Percentiles rank a stretch among this genome's conserved stretches.
Conservation (phyloP, 2,113 vertebrate genomes). For the Eclectus roratus region DNA sequence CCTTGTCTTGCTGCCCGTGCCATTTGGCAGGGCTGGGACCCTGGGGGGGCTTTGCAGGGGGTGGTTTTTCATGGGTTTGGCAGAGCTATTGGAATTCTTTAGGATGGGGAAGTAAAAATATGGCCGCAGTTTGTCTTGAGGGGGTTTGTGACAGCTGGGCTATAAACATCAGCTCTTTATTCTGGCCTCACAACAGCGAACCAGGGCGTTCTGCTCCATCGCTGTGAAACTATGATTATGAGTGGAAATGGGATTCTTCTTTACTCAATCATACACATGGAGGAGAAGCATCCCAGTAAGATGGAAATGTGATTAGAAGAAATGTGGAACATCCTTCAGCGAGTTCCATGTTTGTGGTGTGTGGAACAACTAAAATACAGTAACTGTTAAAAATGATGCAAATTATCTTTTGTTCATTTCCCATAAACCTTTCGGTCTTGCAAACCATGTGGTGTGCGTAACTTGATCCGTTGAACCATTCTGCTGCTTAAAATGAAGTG, state of each 20-base stretch:
- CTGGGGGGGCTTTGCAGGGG: background rate
- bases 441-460: background rate
- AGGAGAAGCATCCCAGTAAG: background rate
- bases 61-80: background rate
- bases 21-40: background rate
- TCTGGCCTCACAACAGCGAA: background rate
- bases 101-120: conserved; percentile 1
- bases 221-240: background rate
- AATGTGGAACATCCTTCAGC: background rate
- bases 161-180: background rate
- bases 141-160: background rate
- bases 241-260: background rate
- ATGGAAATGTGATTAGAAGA: background rate
- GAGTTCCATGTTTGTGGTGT: background rate
- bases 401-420: background rate
- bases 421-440: background rate
- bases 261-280: background rate
- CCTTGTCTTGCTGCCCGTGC: background rate
- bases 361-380: background rate
- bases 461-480: background rate
- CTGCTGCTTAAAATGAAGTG: background rate
- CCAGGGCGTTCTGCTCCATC: background rate
- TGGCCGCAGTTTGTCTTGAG: background rate
- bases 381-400: background rate
- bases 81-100: background rate